Percentiles rank a stretch among this genome's conserved stretches.
These are phyloP conservation scores for Seriola quinqueradiata DNA, from an alignment of 2,113 vertebrate genomes.

Conservation along the genomic window DNA sequence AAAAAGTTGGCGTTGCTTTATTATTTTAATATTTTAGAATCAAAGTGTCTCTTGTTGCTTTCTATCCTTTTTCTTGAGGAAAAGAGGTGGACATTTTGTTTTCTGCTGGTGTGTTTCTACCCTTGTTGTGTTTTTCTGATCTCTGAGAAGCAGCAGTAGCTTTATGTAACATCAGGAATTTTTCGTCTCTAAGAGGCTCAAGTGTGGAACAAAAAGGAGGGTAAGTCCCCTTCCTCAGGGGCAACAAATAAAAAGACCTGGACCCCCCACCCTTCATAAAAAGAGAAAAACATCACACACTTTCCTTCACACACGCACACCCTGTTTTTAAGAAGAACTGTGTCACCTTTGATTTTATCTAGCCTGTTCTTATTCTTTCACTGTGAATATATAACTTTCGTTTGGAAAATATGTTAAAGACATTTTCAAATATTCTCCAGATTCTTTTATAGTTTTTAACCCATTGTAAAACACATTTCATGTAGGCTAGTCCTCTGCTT, in stretches of 20 bases:
- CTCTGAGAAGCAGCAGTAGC: constrained; percentile 3
- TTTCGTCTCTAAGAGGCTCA: constrained; percentile 45
- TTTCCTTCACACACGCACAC: constrained; percentile 12
- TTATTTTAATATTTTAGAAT: neutral
- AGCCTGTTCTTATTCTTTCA: neutral
- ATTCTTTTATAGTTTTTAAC: neutral
- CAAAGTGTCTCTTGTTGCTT: neutral
- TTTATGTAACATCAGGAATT: constrained; percentile 33
- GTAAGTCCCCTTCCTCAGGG: constrained; percentile 48
- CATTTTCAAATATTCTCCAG: neutral
- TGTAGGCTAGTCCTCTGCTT: no score
- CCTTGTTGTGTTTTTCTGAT: neutral
- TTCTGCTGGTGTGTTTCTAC: neutral
- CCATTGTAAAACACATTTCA: no score
- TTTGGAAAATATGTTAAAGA: neutral
- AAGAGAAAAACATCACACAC: neutral
- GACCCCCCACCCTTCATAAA: neutral
- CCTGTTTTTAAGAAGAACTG: neutral
- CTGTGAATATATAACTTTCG: neutral
- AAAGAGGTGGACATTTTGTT: neutral
- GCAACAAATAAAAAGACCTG: constrained; percentile 11
- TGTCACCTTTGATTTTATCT: no score
- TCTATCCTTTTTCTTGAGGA: neutral
- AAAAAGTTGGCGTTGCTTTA: neutral
- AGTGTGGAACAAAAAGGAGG: constrained; percentile 53